Base-by-base conservation (phyloP, 2,113 vertebrate species). In the Reinhardtius hippoglossoides region DNA sequence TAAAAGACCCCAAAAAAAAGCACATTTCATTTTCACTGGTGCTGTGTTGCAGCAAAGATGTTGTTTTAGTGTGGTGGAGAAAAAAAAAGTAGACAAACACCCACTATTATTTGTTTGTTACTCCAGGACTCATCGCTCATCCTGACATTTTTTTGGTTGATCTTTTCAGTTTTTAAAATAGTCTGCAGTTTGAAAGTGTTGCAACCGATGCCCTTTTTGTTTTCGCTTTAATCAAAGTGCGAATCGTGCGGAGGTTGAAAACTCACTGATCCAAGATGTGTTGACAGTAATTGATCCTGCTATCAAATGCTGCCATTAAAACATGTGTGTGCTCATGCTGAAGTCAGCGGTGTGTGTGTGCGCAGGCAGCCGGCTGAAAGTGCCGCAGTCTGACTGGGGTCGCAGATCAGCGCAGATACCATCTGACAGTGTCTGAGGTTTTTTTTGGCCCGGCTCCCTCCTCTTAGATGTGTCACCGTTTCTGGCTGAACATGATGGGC, bases 391-490 rank as follows among this genome's bases (percentile, higher is more conserved):
- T 65, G 62, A 50, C 80, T 62, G 13, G 31, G 70, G 72, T 85
- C 59, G 44, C 70, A 70, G 64, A 79, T 89, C 67, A 74, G 59
- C 20, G 3, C 27, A 62, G 78, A 86, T 86, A 42, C 68, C 4
- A 42, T 54, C 58, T 83, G 87, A 84, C 67, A 80, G 81, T 18
- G 14, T 50, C 68, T 58, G 67, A 56, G 62, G 71, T 21, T 74
- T 74, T 40, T 65, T 62, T n/a, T 1, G 58, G 46, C 64, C 67
- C 5, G 10, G 31, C 23, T 61, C 68, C 18, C 77, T 79, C 27
- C 10, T 66, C 83, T 92, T 90, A 90, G 86, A 93, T 89, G 84
- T 89, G 87, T 89, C 85, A 82, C 69, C 35, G 70, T 84, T 50
- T 75, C 59, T 46, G 67, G 71, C 83, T 77, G 81, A 88, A 80